Conservation (phyloP, 2,797 vertebrate species). For the Decapterus maruadsi region DNA sequence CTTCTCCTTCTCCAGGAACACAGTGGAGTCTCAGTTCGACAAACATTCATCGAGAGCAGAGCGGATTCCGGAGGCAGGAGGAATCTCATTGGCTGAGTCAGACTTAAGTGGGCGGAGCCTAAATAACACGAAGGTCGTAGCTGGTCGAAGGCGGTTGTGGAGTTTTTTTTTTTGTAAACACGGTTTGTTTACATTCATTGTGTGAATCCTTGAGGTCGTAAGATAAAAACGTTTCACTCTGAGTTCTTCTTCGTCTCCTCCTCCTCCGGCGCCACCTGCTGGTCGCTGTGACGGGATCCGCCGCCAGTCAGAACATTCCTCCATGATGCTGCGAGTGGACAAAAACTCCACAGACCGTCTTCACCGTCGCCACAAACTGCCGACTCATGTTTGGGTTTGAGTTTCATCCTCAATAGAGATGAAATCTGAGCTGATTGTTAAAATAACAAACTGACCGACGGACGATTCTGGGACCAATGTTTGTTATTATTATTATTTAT, state of each 20-base stretch:
- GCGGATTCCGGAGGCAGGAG: slow-evolving; percentile 31
- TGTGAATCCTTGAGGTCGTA: background rate
- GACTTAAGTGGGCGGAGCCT: slow-evolving; percentile 59
- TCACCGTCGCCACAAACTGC: background rate
- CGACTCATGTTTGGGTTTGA: too few relatives aligned
- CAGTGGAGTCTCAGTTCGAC: slow-evolving; percentile 45
- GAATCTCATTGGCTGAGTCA: slow-evolving; percentile 52
- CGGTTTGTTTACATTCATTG: slow-evolving; percentile 38
- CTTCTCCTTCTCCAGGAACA: slow-evolving; percentile 59
- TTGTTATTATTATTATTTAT: too few relatives aligned
- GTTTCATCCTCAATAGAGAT: too few relatives aligned
- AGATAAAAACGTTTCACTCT: too few relatives aligned
- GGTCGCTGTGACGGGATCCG: background rate
- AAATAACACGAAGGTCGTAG: too few relatives aligned
- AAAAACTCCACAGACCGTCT: background rate
- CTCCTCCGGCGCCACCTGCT: background rate
- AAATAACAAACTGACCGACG: too few relatives aligned
- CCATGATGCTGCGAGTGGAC: background rate
- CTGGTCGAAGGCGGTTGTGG: background rate
- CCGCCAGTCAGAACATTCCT: background rate
- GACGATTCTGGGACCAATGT: too few relatives aligned
- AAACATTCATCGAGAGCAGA: slow-evolving; percentile 38
- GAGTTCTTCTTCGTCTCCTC: too few relatives aligned
- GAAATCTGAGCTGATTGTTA: too few relatives aligned
- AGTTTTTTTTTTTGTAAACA: slow-evolving; percentile 19